Conservation (phyloP, 2,888 invertebrate genomes). For the Eristalis tenax region DNA sequence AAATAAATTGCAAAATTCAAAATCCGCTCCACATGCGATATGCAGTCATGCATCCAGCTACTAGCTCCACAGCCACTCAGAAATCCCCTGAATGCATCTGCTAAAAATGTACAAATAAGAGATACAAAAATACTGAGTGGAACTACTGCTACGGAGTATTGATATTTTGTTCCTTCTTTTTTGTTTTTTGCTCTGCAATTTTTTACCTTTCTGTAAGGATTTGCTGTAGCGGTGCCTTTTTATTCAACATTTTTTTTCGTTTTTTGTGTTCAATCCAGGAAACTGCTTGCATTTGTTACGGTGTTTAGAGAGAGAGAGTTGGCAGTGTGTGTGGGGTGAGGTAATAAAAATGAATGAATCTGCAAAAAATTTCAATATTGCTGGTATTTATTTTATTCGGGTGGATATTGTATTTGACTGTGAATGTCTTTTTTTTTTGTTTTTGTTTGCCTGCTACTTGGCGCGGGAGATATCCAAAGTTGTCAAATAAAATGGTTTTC, state of each 20-base stretch:
- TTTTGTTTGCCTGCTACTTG: slow-evolving; percentile 48
- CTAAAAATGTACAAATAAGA: slow-evolving; percentile 68
- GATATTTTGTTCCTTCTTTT: slow-evolving; percentile 49
- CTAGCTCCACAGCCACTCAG: slow-evolving; percentile 68
- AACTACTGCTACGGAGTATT: slow-evolving; percentile 43
- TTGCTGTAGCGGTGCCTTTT: slow-evolving; percentile 40
- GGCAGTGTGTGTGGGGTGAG: background rate
- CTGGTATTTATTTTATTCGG: slow-evolving; percentile 68
- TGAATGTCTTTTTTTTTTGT: slow-evolving; percentile 10
- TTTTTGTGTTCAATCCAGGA: slow-evolving; percentile 51
- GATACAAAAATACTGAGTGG: slow-evolving; percentile 50
- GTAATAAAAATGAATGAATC: slow-evolving; percentile 67
- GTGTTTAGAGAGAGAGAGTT: slow-evolving; percentile 29
- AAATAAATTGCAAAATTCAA: slow-evolving; percentile 73
- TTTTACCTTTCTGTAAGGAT: slow-evolving; percentile 54
- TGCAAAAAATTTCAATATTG: slow-evolving; percentile 65
- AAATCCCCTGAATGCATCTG: slow-evolving; percentile 71
- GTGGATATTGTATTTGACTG: slow-evolving; percentile 38
- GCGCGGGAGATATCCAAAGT: slow-evolving; percentile 70
- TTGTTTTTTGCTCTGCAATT: slow-evolving; percentile 19
- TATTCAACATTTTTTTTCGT: slow-evolving; percentile 46
- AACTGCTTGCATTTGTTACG: slow-evolving; percentile 64
- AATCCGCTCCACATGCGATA: slow-evolving; percentile 69
- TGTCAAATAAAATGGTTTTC: slow-evolving; percentile 73
- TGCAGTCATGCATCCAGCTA: slow-evolving; percentile 70